phyloP scores from a whole-genome alignment of 2,888 invertebrate species.

The Meliscaeva auricollis region DNA sequence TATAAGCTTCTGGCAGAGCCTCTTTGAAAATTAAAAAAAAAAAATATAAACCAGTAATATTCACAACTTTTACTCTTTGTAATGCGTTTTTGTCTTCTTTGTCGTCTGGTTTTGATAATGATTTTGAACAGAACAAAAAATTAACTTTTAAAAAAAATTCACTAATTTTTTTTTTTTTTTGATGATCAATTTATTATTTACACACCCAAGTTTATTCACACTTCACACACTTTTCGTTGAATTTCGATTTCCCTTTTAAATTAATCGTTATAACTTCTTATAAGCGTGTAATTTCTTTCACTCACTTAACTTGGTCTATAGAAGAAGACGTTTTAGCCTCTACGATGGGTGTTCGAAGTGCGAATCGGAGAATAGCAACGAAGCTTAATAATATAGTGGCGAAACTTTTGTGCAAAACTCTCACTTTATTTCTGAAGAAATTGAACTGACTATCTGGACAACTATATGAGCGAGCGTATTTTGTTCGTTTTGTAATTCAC shows the following conservation, averaged over 20 bases:
- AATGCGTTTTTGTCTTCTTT: background rate
- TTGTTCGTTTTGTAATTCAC: conserved; percentile 12
- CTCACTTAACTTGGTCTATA: conserved; percentile 34
- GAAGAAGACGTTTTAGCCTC: conserved; percentile 15
- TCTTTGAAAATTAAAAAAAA: background rate
- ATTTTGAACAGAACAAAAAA: conserved; percentile 26
- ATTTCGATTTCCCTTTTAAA: conserved; percentile 74
- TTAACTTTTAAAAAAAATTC: conserved; percentile 70
- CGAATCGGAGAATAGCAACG: conserved; percentile 22
- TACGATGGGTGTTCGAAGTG: conserved; percentile 14
- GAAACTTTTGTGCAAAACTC: conserved; percentile 69
- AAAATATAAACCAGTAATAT: conserved; percentile 23
- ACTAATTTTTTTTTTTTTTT: conserved; percentile 44
- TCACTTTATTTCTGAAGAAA: conserved; percentile 63
- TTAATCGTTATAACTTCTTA: conserved; percentile 42
- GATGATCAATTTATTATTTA: conserved; percentile 22
- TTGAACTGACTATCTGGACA: conserved; percentile 25
- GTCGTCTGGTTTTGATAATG: conserved; percentile 11
- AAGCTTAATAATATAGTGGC: conserved; percentile 54
- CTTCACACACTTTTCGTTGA: conserved; percentile 63
- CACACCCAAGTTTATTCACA: conserved; percentile 51
- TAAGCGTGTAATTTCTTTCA: conserved; percentile 56
- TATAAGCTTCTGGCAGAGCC: background rate
- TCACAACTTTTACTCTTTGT: conserved; percentile 40
- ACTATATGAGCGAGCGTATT: conserved; percentile 49